Evolutionary conservation across 2,888 invertebrate species (phyloP).

Genomic region (Cantharis rustica): DNA sequence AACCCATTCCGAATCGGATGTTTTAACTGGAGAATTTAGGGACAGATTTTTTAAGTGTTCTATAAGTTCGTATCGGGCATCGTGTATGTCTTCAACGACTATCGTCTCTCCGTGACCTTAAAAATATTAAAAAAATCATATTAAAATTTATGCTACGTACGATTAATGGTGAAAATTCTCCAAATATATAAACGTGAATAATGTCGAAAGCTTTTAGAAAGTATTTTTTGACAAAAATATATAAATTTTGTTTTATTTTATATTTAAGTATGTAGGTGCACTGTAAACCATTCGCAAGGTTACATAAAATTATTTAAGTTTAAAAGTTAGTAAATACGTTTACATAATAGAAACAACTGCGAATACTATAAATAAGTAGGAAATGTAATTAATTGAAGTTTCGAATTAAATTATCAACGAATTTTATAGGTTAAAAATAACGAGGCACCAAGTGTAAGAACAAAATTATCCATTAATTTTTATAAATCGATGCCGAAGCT

Average conservation of each 20-base stretch:
- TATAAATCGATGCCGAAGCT: background rate
- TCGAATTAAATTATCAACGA: background rate
- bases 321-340: background rate
- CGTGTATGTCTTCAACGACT: conserved; percentile 46
- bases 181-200: background rate
- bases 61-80: conserved; percentile 42
- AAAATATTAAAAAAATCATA: background rate
- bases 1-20: background rate
- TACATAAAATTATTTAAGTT: background rate
- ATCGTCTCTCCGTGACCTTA: conserved; percentile 42
- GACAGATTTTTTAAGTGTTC: conserved; percentile 38
- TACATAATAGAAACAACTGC: background rate
- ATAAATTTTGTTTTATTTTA: background rate
- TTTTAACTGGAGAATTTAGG: background rate
- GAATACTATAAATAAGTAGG: background rate
- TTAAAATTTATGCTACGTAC: background rate
- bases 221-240: background rate
- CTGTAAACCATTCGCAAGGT: background rate
- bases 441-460: background rate
- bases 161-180: background rate
- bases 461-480: background rate
- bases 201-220: background rate
- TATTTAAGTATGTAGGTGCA: background rate
- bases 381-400: background rate
- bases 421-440: background rate